Percentiles rank a stretch among this genome's conserved stretches.
These are phyloP conservation scores for Latheticus oryzae DNA, from an alignment of 2,888 invertebrate species.

Conservation along the genomic window DNA sequence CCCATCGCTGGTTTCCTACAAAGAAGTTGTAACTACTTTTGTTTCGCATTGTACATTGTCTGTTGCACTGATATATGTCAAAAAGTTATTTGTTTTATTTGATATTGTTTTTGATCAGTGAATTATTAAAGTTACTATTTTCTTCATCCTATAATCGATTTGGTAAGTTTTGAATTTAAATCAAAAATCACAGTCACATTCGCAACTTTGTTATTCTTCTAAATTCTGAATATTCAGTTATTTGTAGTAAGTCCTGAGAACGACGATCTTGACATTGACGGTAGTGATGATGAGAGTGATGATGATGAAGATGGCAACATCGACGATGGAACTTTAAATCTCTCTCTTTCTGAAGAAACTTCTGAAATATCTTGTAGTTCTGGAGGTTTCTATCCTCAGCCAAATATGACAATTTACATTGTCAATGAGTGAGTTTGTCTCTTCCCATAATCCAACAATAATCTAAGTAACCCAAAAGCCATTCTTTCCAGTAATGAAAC, in stretches of 20 bases:
- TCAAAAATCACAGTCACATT: too few relatives aligned
- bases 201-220: too few relatives aligned
- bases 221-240: too few relatives aligned
- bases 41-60: conserved; percentile 7
- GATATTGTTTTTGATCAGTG: too few relatives aligned
- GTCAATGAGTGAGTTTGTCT: conserved; percentile 54
- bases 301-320: too few relatives aligned
- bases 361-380: conserved; percentile 70
- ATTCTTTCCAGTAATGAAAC: conserved; percentile 53
- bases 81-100: too few relatives aligned
- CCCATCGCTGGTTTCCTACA: conserved; percentile 55
- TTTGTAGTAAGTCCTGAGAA: conserved; percentile 31
- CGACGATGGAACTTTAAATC: too few relatives aligned
- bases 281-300: too few relatives aligned
- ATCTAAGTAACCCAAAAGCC: conserved; percentile 9
- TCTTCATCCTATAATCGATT: too few relatives aligned
- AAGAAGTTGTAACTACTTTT: conserved; percentile 44
- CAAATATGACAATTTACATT: conserved; percentile 63
- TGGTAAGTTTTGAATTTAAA: too few relatives aligned
- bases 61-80: neutral
- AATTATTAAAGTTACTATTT: too few relatives aligned
- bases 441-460: conserved; percentile 37
- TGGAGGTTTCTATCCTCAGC: conserved; percentile 70
- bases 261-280: too few relatives aligned
- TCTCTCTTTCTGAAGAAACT: conserved; percentile 12